Percentiles rank a stretch among this genome's conserved stretches.
phyloP scores from a whole-genome alignment of 1,140 invertebrate genomes.

The Orchesella cincta region DNA sequence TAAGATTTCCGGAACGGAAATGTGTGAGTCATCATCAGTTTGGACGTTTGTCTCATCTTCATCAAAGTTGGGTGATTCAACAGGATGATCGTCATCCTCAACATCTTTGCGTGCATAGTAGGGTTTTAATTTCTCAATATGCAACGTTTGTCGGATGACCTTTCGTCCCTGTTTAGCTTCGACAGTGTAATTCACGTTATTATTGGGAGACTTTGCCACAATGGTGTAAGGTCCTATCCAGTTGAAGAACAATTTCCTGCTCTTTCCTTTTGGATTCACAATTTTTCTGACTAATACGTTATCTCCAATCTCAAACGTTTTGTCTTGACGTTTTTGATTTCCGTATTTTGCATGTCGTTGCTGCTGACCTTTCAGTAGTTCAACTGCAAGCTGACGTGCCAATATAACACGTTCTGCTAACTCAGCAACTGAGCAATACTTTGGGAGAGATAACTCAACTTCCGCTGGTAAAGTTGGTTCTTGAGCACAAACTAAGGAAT shows the following conservation, averaged over 20 bases:
- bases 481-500: not conserved
- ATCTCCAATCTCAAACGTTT: not conserved
- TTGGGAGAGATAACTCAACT: not conserved
- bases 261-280: not conserved
- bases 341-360: not conserved
- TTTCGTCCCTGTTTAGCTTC: conserved; percentile 6
- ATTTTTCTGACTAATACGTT: not conserved
- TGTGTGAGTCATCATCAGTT: not conserved
- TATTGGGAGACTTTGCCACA: not conserved
- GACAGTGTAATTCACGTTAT: conserved; percentile 18
- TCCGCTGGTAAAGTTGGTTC: conserved; percentile 2
- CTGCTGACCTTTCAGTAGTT: not conserved
- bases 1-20: not conserved
- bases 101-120: not conserved
- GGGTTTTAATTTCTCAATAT: conserved; percentile 32
- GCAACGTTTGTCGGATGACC: conserved; percentile 22
- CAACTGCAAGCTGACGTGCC: not conserved
- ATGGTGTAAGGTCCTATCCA: not conserved
- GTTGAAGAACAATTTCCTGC: not conserved
- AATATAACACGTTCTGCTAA: not conserved
- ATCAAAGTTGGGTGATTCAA: not conserved
- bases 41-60: not conserved
- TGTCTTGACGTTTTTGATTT: not conserved
- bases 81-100: not conserved
- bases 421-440: not conserved